Evolutionary conservation across 2,888 invertebrate genomes (phyloP).

Genomic region (Harpalus rubripes): DNA sequence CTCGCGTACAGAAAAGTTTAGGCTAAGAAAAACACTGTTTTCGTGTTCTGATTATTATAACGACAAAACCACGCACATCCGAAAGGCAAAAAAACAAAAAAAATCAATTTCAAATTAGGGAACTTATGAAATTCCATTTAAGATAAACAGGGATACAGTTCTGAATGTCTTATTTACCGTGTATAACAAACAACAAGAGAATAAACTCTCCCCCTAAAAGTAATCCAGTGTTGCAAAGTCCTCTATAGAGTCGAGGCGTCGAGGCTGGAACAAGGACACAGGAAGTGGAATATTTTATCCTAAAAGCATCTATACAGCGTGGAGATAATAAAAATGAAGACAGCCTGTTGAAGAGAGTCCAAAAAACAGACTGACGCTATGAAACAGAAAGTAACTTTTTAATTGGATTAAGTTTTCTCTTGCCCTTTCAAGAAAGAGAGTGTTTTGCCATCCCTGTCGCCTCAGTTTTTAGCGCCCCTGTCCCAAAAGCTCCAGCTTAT

Average conservation of each 20-base stretch:
- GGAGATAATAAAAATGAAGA: slow-evolving; percentile 52
- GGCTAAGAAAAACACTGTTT: neutral
- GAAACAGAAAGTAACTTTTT: slow-evolving; percentile 60
- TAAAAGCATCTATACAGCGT: slow-evolving; percentile 50
- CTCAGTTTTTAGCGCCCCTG: slow-evolving; percentile 17
- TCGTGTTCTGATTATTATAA: slow-evolving; percentile 5
- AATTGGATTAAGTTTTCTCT: slow-evolving; percentile 54
- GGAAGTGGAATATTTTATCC: slow-evolving; percentile 46
- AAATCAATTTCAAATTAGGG: slow-evolving; percentile 31
- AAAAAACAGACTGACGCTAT: slow-evolving; percentile 43
- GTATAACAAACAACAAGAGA: slow-evolving; percentile 29
- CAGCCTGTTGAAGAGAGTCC: slow-evolving; percentile 38
- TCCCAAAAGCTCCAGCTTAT: slow-evolving; percentile 35
- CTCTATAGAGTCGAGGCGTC: slow-evolving; percentile 6
- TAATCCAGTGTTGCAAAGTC: slow-evolving; percentile 24
- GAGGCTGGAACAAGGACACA: neutral
- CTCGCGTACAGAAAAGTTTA: neutral
- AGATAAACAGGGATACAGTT: slow-evolving; percentile 39
- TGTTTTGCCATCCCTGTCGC: slow-evolving; percentile 34
- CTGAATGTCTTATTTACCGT: slow-evolving; percentile 29
- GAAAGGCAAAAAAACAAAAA: slow-evolving; percentile 10
- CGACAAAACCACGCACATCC: neutral
- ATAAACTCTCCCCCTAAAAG: slow-evolving; percentile 45
- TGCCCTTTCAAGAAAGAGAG: slow-evolving; percentile 12
- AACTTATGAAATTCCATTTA: slow-evolving; percentile 41